A percentile compares a stretch with the other conserved stretches of the same genome.
Evolutionary conservation across 2,888 invertebrate species (phyloP).

Genomic region (Margaritifera margaritifera): DNA sequence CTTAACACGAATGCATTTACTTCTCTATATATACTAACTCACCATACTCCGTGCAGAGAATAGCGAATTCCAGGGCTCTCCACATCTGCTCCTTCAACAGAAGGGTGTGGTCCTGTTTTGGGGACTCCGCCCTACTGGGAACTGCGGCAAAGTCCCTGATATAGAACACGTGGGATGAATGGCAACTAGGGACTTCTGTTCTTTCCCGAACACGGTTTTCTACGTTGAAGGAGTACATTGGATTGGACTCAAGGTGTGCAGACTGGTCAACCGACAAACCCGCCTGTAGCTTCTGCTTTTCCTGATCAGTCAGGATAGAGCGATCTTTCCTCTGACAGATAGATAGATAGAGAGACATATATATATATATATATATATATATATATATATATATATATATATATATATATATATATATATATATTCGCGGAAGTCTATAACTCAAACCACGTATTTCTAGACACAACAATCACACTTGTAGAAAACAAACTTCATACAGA

Average conservation of each 20-base stretch:
- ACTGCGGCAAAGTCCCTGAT: constrained; percentile 1
- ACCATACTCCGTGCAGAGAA: constrained; percentile 45
- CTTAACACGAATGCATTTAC: too few relatives aligned
- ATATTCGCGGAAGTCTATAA: too few relatives aligned
- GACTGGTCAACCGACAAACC: too few relatives aligned
- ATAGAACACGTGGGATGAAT: constrained; percentile 6
- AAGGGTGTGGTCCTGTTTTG: constrained; percentile 27
- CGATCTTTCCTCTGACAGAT: background rate
- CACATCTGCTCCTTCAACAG: constrained; percentile 42
- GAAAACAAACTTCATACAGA: too few relatives aligned
- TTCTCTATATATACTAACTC: constrained; percentile 3
- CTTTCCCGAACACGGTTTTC: constrained; percentile 5
- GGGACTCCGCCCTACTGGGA: constrained; percentile 23
- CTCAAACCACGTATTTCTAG: too few relatives aligned
- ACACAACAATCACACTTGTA: too few relatives aligned
- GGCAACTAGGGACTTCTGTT: constrained; percentile 3
- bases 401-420: too few relatives aligned
- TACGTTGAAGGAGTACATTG: constrained; percentile 32
- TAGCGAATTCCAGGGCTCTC: constrained; percentile 42
- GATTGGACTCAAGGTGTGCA: constrained; percentile 12
- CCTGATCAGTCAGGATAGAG: too few relatives aligned
- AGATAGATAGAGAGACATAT: too few relatives aligned
- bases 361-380: constrained; percentile 1
- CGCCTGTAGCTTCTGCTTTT: too few relatives aligned
- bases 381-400: too few relatives aligned